Base-by-base conservation (phyloP, 2,797 vertebrate genomes). In the Lindbergichthys nudifrons region DNA sequence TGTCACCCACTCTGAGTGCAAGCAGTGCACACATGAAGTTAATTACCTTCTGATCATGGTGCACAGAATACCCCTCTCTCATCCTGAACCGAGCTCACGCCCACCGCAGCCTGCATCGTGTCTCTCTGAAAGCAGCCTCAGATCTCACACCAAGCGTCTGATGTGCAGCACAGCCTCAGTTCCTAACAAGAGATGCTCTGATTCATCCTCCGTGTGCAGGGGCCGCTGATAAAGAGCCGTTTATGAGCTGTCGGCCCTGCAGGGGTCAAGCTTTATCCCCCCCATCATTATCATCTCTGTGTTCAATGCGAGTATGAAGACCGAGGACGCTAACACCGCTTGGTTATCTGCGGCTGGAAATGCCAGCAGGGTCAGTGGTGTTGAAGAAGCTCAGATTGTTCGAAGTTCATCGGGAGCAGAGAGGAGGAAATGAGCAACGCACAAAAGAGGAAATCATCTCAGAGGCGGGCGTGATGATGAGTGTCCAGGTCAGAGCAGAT, bases 211-310 rank as follows among this genome's bases (percentile, higher is more conserved):
- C 70, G 51, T n/a, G 36, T 76, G 83, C 65, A 61, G 54, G 52
- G 66, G 81, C 70, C 3, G 6, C 74, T 66, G 87, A 90, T 91
- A 85, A 90, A 84, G 51, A 30, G 74, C 39, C 54, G 71, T 85
- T 89, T 79, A 69, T 74, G 78, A 41, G 75, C 70, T 86, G 86
- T 84, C 80, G 68, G 70, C 46, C 75, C 66, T 3, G 57, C 62
- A 59, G 85, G 84, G 88, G 81, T 93, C 82, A 76, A 69, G 36
- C 74, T 84, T 84, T 88, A 88, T 89, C 85, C 75, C 42, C 13
- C 67, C 54, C 43, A 13, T 66, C 88, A 87, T 79, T 80, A 36
- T 36, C 32, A 36, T 73, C 70, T 46, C 72, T 57, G 70, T 32
- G 54, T 63, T 69, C 46, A 62, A 60, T 16, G 61, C 71, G 80